These are phyloP conservation scores for Atractosteus spatula DNA, from an alignment of 2,113 vertebrate genomes.

Conservation along the genomic window DNA sequence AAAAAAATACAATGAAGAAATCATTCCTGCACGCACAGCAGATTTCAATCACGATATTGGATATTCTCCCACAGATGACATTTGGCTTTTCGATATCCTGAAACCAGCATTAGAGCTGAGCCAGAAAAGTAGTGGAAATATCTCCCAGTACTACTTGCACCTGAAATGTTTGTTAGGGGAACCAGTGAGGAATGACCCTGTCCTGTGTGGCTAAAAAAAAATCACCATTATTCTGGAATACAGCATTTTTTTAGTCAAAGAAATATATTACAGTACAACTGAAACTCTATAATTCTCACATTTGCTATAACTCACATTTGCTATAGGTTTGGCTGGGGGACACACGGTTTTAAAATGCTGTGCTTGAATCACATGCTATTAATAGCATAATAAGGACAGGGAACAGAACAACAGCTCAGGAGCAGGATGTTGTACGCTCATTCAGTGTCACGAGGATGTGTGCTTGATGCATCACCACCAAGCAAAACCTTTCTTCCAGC, in stretches of 20 bases:
- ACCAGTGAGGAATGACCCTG: conserved; percentile 36
- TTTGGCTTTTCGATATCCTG: conserved; percentile 16
- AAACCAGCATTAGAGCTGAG: conserved; percentile 30
- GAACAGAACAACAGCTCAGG: no score
- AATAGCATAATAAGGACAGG: no score
- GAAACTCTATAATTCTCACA: conserved; percentile 7
- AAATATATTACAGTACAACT: conserved; percentile 51
- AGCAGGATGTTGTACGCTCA: no score
- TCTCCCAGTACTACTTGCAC: conserved; percentile 37
- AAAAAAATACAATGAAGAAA: not conserved
- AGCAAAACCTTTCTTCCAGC: conserved; percentile 17
- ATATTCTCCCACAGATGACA: not conserved
- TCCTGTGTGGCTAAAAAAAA: conserved; percentile 44
- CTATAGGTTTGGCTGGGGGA: no score
- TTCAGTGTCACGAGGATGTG: no score
- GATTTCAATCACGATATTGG: not conserved
- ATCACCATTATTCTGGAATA: conserved; percentile 43
- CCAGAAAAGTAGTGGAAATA: conserved; percentile 24
- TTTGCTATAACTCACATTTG: not conserved
- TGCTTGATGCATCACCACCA: no score
- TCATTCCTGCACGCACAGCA: not conserved
- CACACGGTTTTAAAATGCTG: no score
- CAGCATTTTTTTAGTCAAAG: conserved; percentile 28
- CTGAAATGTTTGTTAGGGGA: conserved; percentile 50
- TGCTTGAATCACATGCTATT: no score